Conservation (phyloP, 2,888 invertebrate species). For the Hyles lineata region DNA sequence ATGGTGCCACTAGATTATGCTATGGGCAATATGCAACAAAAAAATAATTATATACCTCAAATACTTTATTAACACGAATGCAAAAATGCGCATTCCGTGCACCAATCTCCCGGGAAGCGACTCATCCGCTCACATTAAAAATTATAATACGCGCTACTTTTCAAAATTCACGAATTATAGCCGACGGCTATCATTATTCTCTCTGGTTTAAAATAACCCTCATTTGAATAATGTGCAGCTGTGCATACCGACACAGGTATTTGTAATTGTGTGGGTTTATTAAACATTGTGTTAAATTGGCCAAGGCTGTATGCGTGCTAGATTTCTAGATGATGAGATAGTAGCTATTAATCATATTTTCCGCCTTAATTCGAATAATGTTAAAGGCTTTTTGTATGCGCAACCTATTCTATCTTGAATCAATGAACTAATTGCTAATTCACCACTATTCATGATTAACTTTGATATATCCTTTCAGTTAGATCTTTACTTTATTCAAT, state of each 20-base stretch:
- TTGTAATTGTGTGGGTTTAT: constrained; percentile 1
- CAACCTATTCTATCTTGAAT: too few species aligned
- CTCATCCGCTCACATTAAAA: background rate
- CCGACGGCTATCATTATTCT: constrained; percentile 26
- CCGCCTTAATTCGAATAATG: too few species aligned
- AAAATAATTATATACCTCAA: background rate
- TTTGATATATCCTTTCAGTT: too few species aligned
- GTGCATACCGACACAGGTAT: background rate
- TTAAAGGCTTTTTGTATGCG: too few species aligned
- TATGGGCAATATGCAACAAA: background rate
- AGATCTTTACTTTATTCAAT: too few species aligned
- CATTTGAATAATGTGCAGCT: constrained; percentile 21
- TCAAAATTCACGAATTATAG: constrained; percentile 20
- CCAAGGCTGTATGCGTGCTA: background rate
- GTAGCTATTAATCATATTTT: too few species aligned
- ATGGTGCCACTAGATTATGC: too few species aligned
- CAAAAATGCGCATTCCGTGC: background rate
- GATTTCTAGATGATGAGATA: too few species aligned
- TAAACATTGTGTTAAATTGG: background rate
- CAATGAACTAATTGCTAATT: too few species aligned
- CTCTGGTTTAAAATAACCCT: constrained; percentile 17
- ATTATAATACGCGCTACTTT: constrained; percentile 22
- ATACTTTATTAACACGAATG: background rate
- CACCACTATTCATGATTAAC: too few species aligned
- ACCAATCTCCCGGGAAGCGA: background rate